Evolutionary conservation across 2,888 invertebrate genomes (phyloP), one percentile per base, ranked within the genome.

Genomic region (Coecobrya sp.): DNA sequence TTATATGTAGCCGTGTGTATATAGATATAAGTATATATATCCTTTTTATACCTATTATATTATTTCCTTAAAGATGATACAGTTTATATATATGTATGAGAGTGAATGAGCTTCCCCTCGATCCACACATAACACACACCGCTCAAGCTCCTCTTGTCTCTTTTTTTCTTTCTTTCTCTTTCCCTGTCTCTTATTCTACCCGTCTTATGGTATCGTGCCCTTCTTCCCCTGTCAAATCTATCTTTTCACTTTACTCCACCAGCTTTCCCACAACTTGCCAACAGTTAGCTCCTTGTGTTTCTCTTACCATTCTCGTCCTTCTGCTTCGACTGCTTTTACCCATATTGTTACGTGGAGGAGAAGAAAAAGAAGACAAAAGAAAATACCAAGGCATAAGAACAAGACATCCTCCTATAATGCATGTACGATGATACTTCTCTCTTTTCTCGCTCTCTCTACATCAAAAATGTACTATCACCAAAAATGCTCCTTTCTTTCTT

Each of bases 191-290:
- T 73, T 73, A 73, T 45, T 79, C 55, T 88, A n/a, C 88, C 65
- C 42, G 88, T 88, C 88, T 88, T 88, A 88, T 88, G 88, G 88
- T 88, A 88, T 88, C 88, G 88, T 88, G 88, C 76, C 88, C 88
- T 88, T 88, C 88, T 88, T 88, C 88, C 88, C 88, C 88, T 88
- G 88, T 88, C 88, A 88, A 88, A 88, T 88, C 88, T 88, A 88
- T 88, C 88, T 88, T 88, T 88, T 88, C 88, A 88, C 88, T 88
- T 88, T 88, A 88, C 88, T 88, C 88, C 79, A 88, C 88, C 79
- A 88, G 88, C 88, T 88, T 88, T 88, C 88, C 88, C 88, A 88
- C 88, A 88, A 88, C 88, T 88, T 88, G 88, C 88, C 88, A 87
- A 87, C 87, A 87, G 87, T 87, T 87, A 87, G 87, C 87, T 87